Percentiles rank a stretch among this genome's conserved stretches.
Conservation (phyloP, 1,140 invertebrate species). For the Himalopsyche phryganea region DNA sequence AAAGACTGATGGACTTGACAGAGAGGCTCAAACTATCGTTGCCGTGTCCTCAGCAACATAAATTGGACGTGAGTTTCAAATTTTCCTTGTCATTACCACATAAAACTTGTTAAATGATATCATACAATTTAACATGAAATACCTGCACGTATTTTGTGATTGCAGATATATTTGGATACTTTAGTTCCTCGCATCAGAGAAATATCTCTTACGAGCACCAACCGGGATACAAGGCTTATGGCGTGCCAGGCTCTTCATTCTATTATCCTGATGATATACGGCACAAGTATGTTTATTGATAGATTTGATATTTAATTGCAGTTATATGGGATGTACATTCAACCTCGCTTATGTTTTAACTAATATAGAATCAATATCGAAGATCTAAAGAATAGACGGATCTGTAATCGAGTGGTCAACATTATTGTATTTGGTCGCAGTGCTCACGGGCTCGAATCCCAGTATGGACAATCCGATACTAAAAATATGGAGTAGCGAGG, state of each 20-base stretch:
- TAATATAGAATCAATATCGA: neutral
- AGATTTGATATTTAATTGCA: too few species aligned
- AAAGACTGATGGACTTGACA: conserved; percentile 7
- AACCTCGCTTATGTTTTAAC: too few species aligned
- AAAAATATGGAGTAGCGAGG: too few species aligned
- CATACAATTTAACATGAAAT: too few species aligned
- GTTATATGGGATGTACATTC: too few species aligned
- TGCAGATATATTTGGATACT: conserved; percentile 27
- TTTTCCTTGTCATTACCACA: neutral
- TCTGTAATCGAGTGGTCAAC: too few species aligned
- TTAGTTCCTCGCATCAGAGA: conserved; percentile 21
- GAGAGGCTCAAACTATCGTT: conserved; percentile 25
- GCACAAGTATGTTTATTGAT: conserved; percentile 22
- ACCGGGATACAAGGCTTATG: conserved; percentile 27
- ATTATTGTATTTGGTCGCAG: too few species aligned
- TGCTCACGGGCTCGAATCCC: too few species aligned
- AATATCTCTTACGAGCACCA: conserved; percentile 21
- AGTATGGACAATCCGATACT: too few species aligned
- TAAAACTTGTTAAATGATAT: neutral
- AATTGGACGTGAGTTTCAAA: conserved; percentile 19
- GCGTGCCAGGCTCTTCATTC: conserved; percentile 33
- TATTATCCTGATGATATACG: conserved; percentile 26
- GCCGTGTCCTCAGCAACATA: conserved; percentile 21
- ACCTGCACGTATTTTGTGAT: conserved; percentile 1
- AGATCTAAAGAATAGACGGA: neutral